These are phyloP conservation scores for Pachypeltis micranthus DNA, from an alignment of 1,140 invertebrate species.

Conservation along the genomic window DNA sequence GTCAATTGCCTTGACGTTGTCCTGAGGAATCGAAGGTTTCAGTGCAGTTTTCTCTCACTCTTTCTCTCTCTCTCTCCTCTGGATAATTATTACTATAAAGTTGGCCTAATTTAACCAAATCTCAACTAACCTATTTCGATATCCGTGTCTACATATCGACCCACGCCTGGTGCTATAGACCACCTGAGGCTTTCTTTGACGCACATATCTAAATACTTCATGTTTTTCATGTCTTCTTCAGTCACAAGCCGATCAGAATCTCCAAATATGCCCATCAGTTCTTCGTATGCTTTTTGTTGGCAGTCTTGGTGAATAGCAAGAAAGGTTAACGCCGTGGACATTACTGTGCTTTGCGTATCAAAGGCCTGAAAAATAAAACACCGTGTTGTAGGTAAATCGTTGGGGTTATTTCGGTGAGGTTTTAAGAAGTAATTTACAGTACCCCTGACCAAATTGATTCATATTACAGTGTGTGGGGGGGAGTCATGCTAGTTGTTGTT, in stretches of 20 bases:
- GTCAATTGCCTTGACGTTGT: too few species aligned
- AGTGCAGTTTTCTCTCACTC: too few species aligned
- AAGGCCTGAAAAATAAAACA: too few species aligned
- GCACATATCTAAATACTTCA: constrained; percentile 50
- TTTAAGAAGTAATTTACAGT: not conserved
- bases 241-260: constrained; percentile 52
- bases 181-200: constrained; percentile 49
- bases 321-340: not conserved
- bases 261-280: constrained; percentile 37
- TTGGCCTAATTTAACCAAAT: too few species aligned
- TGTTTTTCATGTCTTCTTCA: constrained; percentile 43
- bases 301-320: not conserved
- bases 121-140: not conserved
- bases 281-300: not conserved
- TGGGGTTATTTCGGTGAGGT: too few species aligned
- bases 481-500: too few species aligned
- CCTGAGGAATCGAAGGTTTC: too few species aligned
- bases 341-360: not conserved
- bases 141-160: not conserved
- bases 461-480: too few species aligned
- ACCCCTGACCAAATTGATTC: too few species aligned
- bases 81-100: too few species aligned
- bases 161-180: constrained; percentile 26
- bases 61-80: too few species aligned
- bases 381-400: too few species aligned